Evolutionary conservation across 2,113 vertebrate genomes (phyloP), one percentile per base, ranked within the genome.

Genomic region (Mesocricetus auratus): DNA sequence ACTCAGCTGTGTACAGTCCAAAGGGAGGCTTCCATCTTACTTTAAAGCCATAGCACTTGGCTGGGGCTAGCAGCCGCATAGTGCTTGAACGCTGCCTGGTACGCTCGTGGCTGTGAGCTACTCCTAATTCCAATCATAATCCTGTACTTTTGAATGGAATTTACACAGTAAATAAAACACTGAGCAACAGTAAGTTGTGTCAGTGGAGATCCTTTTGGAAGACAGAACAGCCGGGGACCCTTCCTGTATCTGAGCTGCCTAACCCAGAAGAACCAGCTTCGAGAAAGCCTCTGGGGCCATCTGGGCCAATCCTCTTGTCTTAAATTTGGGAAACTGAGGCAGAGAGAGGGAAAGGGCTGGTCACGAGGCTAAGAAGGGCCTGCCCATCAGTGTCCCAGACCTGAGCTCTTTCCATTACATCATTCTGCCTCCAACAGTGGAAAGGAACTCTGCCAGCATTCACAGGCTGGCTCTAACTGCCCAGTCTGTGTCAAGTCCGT

Each of bases 131-230:
- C 9, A 60, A 5, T 92, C 77, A 29, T 36, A 86, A 31, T 24
- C 78, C 58, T 85, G 62, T 62, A 64, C 71, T 95, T 95, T 64
- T 1, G 50, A 85, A 78, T 81, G n/a, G 93, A 64, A 66, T 69
- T 83, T 31, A 21, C n/a, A 79, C 58, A 64, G 50, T 58, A 29
- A 86, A 42, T 79, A 73, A 47, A 90, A 85, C 50, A 42, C n/a
- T 45, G 17, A 29, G 58, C 42, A 83, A 58, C 33, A 69, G 73
- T 47, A 12, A 33, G 29, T 31, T 79, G 53, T 33, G 88, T 31
- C 26, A 26, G 22, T 47, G 29, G 60, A 50, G 56, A 78, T 12
- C 68, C 74, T 87, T 93, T 62, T 94, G 39, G 83, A 39, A 89
- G 83, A 87, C 50, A 45, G 26, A 86, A 89, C 45, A 86, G 15